Evolutionary conservation across 30 jellyfish, hydroid and myxozoan species (phyloP).

Genomic region (Mastigias papua): DNA sequence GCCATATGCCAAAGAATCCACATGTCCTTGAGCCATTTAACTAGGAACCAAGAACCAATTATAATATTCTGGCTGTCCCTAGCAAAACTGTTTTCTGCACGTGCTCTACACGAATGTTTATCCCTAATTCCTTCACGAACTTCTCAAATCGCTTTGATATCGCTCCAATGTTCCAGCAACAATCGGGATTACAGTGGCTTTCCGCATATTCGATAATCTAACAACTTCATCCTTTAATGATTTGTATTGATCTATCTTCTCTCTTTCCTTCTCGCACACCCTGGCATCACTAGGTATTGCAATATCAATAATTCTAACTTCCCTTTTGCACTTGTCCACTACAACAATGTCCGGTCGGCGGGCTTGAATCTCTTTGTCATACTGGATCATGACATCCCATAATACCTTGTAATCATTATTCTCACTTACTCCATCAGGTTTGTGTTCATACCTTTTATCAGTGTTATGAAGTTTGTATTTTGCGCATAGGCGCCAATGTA

Average conservation of each 20-base stretch:
- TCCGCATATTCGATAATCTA: neutral
- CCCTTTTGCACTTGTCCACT: slow-evolving; percentile 7
- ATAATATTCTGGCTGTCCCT: slow-evolving; percentile 21
- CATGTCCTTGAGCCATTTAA: slow-evolving; percentile 12
- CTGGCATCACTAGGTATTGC: slow-evolving; percentile 24
- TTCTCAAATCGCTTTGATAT: neutral
- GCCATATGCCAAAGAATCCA: slow-evolving; percentile 15
- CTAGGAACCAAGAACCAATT: slow-evolving; percentile 24
- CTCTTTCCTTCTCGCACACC: slow-evolving; percentile 6
- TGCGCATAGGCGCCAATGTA: slow-evolving; percentile 19
- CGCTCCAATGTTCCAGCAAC: slow-evolving; percentile 14
- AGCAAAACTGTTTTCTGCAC: slow-evolving; percentile 6
- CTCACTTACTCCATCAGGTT: slow-evolving; percentile 30
- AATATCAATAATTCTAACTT: slow-evolving; percentile 1
- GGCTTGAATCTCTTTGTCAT: slow-evolving; percentile 3
- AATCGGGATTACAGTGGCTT: neutral
- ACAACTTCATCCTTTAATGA: slow-evolving; percentile 2
- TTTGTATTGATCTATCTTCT: slow-evolving; percentile 2
- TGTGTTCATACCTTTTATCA: slow-evolving; percentile 15
- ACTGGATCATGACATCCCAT: slow-evolving; percentile 9
- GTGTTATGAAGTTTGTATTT: neutral
- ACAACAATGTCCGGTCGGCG: slow-evolving; percentile 7
- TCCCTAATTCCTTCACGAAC: slow-evolving; percentile 4
- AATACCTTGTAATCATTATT: neutral
- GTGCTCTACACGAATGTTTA: neutral